Conservation (phyloP, 2,113 vertebrate species). For the Elephantulus edwardii region DNA sequence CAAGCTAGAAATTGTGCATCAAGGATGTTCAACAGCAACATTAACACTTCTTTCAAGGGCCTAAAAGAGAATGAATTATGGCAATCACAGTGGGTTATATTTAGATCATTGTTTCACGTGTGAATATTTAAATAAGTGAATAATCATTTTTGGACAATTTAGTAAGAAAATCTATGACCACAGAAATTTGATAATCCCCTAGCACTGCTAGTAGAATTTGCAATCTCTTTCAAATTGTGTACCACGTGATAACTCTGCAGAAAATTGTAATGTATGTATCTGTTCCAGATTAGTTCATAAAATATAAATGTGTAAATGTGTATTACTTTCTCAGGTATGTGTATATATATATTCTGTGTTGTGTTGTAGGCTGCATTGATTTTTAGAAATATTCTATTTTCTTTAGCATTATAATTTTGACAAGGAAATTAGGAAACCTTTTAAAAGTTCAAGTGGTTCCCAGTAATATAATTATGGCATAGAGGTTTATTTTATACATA, state of each 20-base stretch:
- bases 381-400: neutral
- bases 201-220: constrained; percentile 49
- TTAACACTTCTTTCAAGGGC: constrained; percentile 38
- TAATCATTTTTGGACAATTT: constrained; percentile 63
- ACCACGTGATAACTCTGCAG: constrained; percentile 44
- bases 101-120: constrained; percentile 60
- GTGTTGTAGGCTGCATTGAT: neutral
- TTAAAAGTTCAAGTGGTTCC: neutral
- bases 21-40: neutral
- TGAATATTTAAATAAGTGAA: constrained; percentile 67
- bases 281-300: constrained; percentile 56
- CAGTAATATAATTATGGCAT: constrained; percentile 14
- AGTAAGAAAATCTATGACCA: constrained; percentile 68
- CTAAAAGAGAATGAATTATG: constrained; percentile 40
- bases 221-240: constrained; percentile 46
- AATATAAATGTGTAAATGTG: constrained; percentile 41
- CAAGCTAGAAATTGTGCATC: constrained; percentile 9
- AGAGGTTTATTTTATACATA: neutral
- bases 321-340: constrained; percentile 32
- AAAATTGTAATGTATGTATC: constrained; percentile 63
- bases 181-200: constrained; percentile 55
- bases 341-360: neutral
- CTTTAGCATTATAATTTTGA: constrained; percentile 1
- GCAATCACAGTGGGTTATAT: constrained; percentile 36
- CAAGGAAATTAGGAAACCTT: neutral